Evolutionary conservation across 1,140 invertebrate species (phyloP), one percentile per base, ranked within the genome.

Genomic region (Tetramorium alpestre): DNA sequence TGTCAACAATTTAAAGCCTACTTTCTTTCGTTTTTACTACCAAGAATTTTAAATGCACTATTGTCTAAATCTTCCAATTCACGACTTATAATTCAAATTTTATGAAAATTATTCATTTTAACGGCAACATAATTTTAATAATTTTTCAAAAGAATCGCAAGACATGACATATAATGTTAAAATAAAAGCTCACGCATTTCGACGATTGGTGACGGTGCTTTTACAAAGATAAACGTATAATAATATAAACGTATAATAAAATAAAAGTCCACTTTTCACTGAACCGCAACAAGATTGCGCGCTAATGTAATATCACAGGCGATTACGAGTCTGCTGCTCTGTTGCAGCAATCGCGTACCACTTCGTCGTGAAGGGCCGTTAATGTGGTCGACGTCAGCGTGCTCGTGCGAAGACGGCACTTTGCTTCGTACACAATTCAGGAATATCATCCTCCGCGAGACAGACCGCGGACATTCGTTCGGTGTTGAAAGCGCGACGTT

Each of bases 281-380:
- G 7, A 62, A 73, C 18, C 80, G 41, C 41, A 49, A 73, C 28
- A 3, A 60, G 44, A 73, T 47, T 60, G 80, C 69, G 7, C 41
- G 38, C 25, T 62, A 75, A 73, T 82, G 54, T 70, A 70, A 82
- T 38, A 44, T 84, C 44, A 75, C 69, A 41, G 41, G 28, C 44
- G 54, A 60, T 82, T 82, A 75, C 80, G 41, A 72, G 18, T 33
- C 33, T 4, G 28, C 7, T 44, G 18, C 7, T 75, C 69, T 75
- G 80, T 44, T 49, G 80, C 44, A 84, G 75, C 25, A 73, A 82
- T 81, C 22, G 64, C 64, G 22, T 28, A 64, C 25, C 65, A n/a
- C 25, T 70, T 73, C 41, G 49, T 82, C 51, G 67, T 44, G 47
- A 81, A 81, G 64, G 47, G 33, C 16, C n/a, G 28, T 33, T 54